Evolutionary conservation across 2,113 vertebrate genomes (phyloP).

Genomic region (Andinoacara biseriatus): DNA sequence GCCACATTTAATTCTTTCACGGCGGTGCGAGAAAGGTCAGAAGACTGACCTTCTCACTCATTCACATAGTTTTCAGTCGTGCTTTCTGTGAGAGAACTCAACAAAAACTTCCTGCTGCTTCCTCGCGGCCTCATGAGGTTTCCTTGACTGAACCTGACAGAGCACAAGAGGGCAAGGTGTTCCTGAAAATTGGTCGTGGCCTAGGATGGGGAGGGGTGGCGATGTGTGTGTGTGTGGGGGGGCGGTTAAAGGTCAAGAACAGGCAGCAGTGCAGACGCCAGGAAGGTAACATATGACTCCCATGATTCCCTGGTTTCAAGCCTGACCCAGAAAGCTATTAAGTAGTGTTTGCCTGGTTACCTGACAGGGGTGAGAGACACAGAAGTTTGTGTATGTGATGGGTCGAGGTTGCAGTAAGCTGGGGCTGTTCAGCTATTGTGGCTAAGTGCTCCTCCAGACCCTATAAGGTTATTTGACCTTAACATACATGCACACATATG

Average conservation of each 20-base stretch:
- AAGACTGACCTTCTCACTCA: conserved; percentile 27
- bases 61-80: background rate
- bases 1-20: conserved; percentile 42
- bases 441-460: conserved; percentile 68
- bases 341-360: conserved; percentile 29
- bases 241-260: conserved; percentile 71
- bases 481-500: conserved; percentile 12
- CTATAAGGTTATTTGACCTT: conserved; percentile 53
- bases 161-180: conserved; percentile 8
- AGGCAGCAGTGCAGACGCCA: conserved; percentile 63
- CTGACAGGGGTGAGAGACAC: conserved; percentile 20
- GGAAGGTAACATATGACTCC: conserved; percentile 69
- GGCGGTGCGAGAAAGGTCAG: conserved; percentile 40
- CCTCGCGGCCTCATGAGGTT: background rate
- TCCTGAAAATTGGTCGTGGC: conserved; percentile 36
- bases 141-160: conserved; percentile 17
- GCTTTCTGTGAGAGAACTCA: background rate
- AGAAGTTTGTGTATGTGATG: conserved; percentile 15
- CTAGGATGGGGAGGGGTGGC: background rate
- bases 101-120: background rate
- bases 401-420: conserved; percentile 46
- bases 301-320: conserved; percentile 58
- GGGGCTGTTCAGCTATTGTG: conserved; percentile 36
- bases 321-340: conserved; percentile 70
- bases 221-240: too few relatives aligned